Base-by-base conservation (phyloP, 2,888 invertebrate species). In the Yponomeuta malinellus region DNA sequence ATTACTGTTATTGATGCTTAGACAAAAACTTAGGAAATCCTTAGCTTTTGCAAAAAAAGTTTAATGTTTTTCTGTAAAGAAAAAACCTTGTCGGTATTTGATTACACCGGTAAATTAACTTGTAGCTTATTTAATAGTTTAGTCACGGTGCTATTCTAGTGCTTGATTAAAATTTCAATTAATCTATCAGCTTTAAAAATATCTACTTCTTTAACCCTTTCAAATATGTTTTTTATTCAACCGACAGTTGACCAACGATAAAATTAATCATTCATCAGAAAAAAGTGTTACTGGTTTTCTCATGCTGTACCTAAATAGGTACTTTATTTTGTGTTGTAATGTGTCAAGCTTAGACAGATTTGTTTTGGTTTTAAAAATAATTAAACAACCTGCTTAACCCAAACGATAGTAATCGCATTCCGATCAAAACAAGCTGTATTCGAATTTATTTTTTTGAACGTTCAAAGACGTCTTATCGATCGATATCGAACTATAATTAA, bases 391-490 rank as follows among this genome's bases (percentile, higher is more conserved):
- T 15, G 8, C 52, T 5, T 59, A 59, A 59, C 52, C 52, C 52
- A 59, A 52, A 59, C 12, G 15, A 15, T 12, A 59, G 52, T 59
- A 59, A 43, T 59, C 52, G 12, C 15, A 59, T 59, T 59, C 52
- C 23, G 12, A 48, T 67, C 15, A 43, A 68, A 68, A 68, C 9
- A 43, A 68, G 48, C 68, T 37, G 23, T 43, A 43, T 8, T 23
- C 5, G 15, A n/a, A 68, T 68, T 48, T n/a, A 48, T 23, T 43
- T 68, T 8, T 68, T 43, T 15, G 48, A 48, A 68, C 23, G 48
- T 68, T 68, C 43, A 23, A 68, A 68, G 48, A 68, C 48, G 10
- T 65, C 9, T 68, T 68, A 68, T 68, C 68, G 48, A 23, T 48
- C 15, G 43, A 15, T 23, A 48, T 15, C n/a, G 23, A 68, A 68